Conservation (phyloP, 2,888 invertebrate genomes). For the Calameuta pallipes region DNA sequence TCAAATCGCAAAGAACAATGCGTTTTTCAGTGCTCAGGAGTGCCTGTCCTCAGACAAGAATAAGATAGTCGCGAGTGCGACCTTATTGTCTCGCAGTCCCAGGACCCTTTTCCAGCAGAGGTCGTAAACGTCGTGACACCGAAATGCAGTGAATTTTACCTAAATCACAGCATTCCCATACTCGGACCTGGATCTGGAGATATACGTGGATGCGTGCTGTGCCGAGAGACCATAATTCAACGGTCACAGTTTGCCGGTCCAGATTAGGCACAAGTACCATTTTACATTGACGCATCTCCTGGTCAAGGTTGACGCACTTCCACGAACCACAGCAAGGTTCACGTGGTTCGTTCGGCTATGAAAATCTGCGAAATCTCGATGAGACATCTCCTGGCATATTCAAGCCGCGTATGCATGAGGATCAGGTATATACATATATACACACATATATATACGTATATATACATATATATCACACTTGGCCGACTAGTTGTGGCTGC, state of each 20-base stretch:
- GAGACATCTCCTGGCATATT: background rate
- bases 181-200: slow-evolving; percentile 28
- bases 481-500: background rate
- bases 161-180: slow-evolving; percentile 25
- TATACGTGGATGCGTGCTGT: slow-evolving; percentile 29
- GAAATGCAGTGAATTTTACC: slow-evolving; percentile 16
- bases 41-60: background rate
- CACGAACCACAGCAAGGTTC: background rate
- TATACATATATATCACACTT: slow-evolving; percentile 9
- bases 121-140: slow-evolving; percentile 31
- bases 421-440: background rate
- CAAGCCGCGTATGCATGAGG: background rate
- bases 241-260: background rate
- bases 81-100: background rate
- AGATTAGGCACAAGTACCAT: slow-evolving; percentile 31
- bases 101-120: slow-evolving; percentile 21
- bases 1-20: background rate
- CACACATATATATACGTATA: background rate
- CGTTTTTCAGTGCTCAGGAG: background rate
- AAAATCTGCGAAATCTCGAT: slow-evolving; percentile 2
- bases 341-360: slow-evolving; percentile 7
- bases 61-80: background rate
- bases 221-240: slow-evolving; percentile 33
- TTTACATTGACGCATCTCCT: background rate
- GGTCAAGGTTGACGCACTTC: background rate